phyloP scores from a whole-genome alignment of 2,888 invertebrate species.

The Tanypteryx hageni region DNA sequence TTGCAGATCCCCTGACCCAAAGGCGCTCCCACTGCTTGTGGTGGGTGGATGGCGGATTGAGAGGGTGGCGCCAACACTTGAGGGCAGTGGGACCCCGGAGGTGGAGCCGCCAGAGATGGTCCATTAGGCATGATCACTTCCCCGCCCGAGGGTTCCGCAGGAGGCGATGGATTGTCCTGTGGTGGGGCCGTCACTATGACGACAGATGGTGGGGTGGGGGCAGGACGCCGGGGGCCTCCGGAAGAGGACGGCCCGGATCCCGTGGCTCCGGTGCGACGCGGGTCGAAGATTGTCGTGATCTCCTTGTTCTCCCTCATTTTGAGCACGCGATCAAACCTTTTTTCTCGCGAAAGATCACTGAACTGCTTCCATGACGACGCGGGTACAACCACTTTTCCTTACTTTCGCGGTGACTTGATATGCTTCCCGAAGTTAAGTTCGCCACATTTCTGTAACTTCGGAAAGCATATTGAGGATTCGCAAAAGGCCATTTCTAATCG shows the following conservation, averaged over 20 bases:
- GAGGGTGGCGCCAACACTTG: slow-evolving; percentile 75
- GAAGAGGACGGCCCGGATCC: slow-evolving; percentile 75
- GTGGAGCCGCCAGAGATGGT: slow-evolving; percentile 75
- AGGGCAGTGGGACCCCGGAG: slow-evolving; percentile 73
- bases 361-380: neutral
- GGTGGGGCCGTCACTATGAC: slow-evolving; percentile 67
- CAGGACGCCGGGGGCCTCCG: neutral
- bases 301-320: slow-evolving; percentile 80
- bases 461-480: no score
- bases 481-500: no score
- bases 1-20: slow-evolving; percentile 71
- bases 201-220: slow-evolving; percentile 67
- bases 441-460: no score
- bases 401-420: no score
- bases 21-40: slow-evolving; percentile 69
- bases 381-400: neutral
- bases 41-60: slow-evolving; percentile 75
- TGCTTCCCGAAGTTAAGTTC: no score
- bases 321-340: neutral
- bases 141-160: slow-evolving; percentile 52
- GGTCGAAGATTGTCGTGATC: slow-evolving; percentile 89
- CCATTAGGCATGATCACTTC: slow-evolving; percentile 70
- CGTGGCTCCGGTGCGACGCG: slow-evolving; percentile 82
- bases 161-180: slow-evolving; percentile 19
- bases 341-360: neutral